Evolutionary conservation across 2,113 vertebrate genomes (phyloP).

Genomic region (Tichodroma muraria): DNA sequence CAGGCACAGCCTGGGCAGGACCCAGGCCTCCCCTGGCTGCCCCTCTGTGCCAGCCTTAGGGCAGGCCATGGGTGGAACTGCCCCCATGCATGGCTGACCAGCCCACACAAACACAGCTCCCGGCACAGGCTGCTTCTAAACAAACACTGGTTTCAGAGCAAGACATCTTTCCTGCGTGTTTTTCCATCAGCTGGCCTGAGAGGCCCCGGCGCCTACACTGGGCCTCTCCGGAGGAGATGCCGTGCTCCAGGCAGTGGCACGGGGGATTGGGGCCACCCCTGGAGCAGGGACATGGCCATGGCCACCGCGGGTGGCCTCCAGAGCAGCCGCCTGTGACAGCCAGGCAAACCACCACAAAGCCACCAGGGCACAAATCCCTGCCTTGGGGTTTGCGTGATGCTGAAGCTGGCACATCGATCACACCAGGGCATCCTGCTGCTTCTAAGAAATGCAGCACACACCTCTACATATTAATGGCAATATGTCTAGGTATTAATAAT

Average conservation of each 20-base stretch:
- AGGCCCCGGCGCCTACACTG: rapidly evolving
- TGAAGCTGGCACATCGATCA: neutral
- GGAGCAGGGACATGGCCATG: rapidly evolving
- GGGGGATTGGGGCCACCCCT: neutral
- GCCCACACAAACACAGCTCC: rapidly evolving
- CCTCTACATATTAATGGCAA: too few relatives aligned
- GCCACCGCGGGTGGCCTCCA: rapidly evolving
- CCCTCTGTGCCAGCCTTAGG: too few relatives aligned
- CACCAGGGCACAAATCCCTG: too few relatives aligned
- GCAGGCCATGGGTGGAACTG: too few relatives aligned
- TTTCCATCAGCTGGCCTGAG: neutral
- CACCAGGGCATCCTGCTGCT: neutral
- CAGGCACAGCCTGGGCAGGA: too few relatives aligned
- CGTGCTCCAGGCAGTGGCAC: neutral
- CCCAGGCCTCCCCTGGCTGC: rapidly evolving
- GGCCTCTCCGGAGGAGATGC: rapidly evolving
- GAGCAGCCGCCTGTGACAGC: neutral
- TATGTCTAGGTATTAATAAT: neutral
- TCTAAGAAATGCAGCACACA: neutral
- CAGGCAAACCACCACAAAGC: neutral
- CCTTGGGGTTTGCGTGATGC: too few relatives aligned
- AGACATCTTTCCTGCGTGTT: rapidly evolving
- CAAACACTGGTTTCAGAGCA: rapidly evolving
- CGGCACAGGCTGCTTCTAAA: neutral
- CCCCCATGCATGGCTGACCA: neutral